Conservation (phyloP, 2,888 invertebrate genomes). For the Heliconius cydno region DNA sequence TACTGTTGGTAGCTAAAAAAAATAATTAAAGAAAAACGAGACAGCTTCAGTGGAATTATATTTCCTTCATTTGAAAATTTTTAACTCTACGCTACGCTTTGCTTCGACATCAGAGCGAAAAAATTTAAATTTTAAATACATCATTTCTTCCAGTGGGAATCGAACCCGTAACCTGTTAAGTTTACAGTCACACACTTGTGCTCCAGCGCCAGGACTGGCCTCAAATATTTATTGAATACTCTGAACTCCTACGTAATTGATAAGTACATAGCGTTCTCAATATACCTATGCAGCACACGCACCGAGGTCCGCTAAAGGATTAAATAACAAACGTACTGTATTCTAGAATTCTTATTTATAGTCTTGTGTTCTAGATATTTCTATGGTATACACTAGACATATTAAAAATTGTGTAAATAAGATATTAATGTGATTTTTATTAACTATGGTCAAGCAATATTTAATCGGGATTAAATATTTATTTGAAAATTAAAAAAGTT, state of each 20-base stretch:
- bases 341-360: constrained; percentile 20
- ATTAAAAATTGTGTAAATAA: background rate
- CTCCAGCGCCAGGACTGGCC: too few species aligned
- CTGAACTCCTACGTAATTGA: constrained; percentile 34
- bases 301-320: constrained; percentile 35
- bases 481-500: background rate
- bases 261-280: constrained; percentile 34
- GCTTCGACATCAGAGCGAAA: too few species aligned
- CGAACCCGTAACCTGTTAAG: too few species aligned
- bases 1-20: too few species aligned
- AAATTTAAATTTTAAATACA: too few species aligned
- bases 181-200: too few species aligned
- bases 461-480: background rate
- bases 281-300: constrained; percentile 28
- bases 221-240: constrained; percentile 18
- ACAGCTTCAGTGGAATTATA: too few species aligned
- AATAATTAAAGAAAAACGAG: too few species aligned
- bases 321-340: constrained; percentile 33
- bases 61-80: too few species aligned
- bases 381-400: constrained; percentile 3
- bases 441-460: background rate
- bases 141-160: too few species aligned
- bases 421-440: background rate
- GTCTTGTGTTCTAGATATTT: constrained; percentile 31
- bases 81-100: too few species aligned